phyloP scores from a whole-genome alignment of 1,140 invertebrate genomes.

The Macrocentrus cingulum region DNA sequence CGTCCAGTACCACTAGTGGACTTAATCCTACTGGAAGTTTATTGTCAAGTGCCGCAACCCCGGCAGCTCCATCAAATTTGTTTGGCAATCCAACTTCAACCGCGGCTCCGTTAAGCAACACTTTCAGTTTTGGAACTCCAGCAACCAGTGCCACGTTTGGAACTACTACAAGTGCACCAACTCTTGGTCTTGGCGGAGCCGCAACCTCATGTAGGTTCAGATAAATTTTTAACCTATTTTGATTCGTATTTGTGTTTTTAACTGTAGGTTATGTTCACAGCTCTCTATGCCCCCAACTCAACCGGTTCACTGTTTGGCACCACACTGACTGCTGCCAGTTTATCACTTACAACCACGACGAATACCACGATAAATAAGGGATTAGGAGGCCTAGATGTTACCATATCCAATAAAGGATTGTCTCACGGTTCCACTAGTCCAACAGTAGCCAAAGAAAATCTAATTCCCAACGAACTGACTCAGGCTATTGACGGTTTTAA shows the following conservation, averaged over 20 bases:
- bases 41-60: slow-evolving; percentile 29
- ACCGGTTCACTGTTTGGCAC: slow-evolving; percentile 48
- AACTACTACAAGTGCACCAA: slow-evolving; percentile 41
- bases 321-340: slow-evolving; percentile 38
- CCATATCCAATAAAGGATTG: slow-evolving; percentile 58
- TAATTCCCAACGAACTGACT: slow-evolving; percentile 73
- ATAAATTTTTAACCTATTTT: slow-evolving; percentile 16
- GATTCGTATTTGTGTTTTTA: slow-evolving; percentile 22
- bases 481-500: slow-evolving; percentile 64
- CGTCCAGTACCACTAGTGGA: slow-evolving; percentile 30
- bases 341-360: slow-evolving; percentile 44
- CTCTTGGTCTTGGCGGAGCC: slow-evolving; percentile 45
- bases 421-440: slow-evolving; percentile 62
- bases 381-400: slow-evolving; percentile 67
- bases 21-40: slow-evolving; percentile 25
- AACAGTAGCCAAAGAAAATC: slow-evolving; percentile 69
- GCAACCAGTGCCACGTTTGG: slow-evolving; percentile 37
- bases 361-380: slow-evolving; percentile 55
- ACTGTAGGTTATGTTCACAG: slow-evolving; percentile 32
- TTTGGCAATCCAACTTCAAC: slow-evolving; percentile 37
- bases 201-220: slow-evolving; percentile 39
- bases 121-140: slow-evolving; percentile 38
- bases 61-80: slow-evolving; percentile 24
- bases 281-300: slow-evolving; percentile 41
- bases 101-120: slow-evolving; percentile 30